Conservation (phyloP, 2,113 vertebrate species). For the Mystacornis crossleyi region DNA sequence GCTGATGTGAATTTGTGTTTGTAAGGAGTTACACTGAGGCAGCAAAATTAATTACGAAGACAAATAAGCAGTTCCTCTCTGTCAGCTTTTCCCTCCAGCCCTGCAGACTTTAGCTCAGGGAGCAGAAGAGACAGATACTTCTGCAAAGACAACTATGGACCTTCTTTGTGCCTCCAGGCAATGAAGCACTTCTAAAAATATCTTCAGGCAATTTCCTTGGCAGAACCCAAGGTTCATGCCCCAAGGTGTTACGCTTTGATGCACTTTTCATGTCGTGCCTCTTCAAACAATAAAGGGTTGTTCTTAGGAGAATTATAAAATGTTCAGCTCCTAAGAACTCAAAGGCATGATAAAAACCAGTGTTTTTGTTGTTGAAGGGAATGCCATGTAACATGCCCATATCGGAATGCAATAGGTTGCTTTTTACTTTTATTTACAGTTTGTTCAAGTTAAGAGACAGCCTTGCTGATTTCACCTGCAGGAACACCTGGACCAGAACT, state of each 20-base stretch:
- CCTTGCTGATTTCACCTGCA: neutral
- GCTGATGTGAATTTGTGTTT: neutral
- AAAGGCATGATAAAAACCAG: neutral
- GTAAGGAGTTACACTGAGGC: neutral
- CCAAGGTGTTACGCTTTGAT: neutral
- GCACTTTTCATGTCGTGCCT: neutral
- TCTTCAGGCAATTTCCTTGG: neutral
- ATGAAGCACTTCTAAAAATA: neutral
- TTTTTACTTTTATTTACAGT: neutral
- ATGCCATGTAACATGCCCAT: neutral
- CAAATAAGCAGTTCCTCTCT: neutral
- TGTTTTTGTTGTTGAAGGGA: neutral
- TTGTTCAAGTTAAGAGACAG: neutral
- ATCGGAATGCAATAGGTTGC: neutral
- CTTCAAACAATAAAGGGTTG: neutral
- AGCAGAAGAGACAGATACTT: neutral
- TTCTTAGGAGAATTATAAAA: neutral
- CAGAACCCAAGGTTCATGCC: neutral
- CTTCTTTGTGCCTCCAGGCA: neutral
- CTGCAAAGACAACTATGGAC: neutral
- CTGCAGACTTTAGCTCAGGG: neutral
- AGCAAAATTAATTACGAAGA: neutral
- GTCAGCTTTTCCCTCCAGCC: neutral
- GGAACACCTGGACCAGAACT: neutral
- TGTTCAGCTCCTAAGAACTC: neutral